phyloP scores from a whole-genome alignment of 2,797 vertebrate species.

The Intellagama lesueurii region DNA sequence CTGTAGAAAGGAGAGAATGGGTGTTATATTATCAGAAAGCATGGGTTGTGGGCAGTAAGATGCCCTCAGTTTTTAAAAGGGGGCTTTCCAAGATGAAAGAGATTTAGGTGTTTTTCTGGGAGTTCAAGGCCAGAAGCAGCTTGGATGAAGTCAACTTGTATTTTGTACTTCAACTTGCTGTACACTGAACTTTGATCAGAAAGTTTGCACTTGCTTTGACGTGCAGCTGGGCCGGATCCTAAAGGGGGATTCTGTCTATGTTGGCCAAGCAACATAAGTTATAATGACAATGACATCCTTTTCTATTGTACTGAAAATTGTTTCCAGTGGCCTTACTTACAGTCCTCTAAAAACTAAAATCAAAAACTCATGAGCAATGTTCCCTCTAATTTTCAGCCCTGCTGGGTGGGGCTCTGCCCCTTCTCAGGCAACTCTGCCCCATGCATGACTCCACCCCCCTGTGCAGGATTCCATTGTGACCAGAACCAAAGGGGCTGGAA shows the following conservation, averaged over 20 bases:
- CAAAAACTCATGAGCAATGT: neutral
- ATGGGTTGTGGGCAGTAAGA: no score
- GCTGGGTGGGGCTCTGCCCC: no score
- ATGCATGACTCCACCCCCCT: no score
- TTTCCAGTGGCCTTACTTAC: neutral
- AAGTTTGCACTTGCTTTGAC: neutral
- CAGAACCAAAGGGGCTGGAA: no score
- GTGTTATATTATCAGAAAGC: no score
- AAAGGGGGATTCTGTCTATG: neutral
- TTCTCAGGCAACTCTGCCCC: no score
- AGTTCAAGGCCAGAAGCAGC: neutral
- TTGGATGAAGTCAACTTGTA: neutral
- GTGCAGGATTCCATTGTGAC: no score
- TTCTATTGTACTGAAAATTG: neutral
- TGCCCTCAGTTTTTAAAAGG: no score
- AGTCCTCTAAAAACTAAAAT: neutral
- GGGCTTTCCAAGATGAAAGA: no score
- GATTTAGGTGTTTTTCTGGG: neutral
- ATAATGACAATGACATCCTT: neutral
- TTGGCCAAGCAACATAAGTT: neutral
- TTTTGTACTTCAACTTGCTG: neutral
- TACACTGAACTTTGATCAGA: neutral
- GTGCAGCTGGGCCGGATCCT: neutral
- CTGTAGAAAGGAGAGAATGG: no score
- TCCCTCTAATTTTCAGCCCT: no score